phyloP scores from a whole-genome alignment of 2,888 invertebrate genomes.

The Tillus elongatus region DNA sequence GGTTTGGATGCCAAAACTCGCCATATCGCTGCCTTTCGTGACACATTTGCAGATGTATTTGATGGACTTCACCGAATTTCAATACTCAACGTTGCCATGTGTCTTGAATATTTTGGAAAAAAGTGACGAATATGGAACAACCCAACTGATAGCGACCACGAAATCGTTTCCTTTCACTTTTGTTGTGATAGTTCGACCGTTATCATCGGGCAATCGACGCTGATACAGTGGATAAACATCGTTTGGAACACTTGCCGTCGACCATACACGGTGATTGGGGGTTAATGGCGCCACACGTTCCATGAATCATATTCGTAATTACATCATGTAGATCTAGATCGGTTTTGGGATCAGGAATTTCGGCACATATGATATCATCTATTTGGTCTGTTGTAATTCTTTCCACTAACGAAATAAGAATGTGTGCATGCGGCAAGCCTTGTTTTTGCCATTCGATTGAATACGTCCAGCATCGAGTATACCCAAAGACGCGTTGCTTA shows the following conservation, averaged over 20 bases:
- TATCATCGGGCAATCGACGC: conserved; percentile 21
- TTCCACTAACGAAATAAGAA: too few relatives aligned
- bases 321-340: conserved; percentile 25
- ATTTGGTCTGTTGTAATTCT: conserved; percentile 28
- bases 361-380: too few relatives aligned
- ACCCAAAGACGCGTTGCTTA: too few relatives aligned
- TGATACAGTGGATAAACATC: conserved; percentile 32
- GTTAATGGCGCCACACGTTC: conserved; percentile 36
- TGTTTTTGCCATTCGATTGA: too few relatives aligned
- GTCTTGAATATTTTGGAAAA: too few relatives aligned
- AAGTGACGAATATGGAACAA: too few relatives aligned
- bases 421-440: too few relatives aligned
- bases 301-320: conserved; percentile 37
- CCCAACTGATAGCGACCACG: conserved; percentile 22
- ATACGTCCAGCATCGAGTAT: conserved; percentile 25
- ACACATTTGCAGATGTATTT: too few relatives aligned
- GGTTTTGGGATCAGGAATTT: conserved; percentile 22
- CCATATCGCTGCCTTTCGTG: too few relatives aligned
- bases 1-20: conserved; percentile 11
- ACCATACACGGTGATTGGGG: conserved; percentile 34
- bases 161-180: conserved; percentile 21
- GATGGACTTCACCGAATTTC: too few relatives aligned
- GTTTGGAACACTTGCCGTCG: too few relatives aligned
- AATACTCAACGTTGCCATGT: too few relatives aligned
- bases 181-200: conserved; percentile 21